phyloP scores from a whole-genome alignment of 37 sponge, comb jelly and placozoan species.

The Petrosia ficiformis region DNA sequence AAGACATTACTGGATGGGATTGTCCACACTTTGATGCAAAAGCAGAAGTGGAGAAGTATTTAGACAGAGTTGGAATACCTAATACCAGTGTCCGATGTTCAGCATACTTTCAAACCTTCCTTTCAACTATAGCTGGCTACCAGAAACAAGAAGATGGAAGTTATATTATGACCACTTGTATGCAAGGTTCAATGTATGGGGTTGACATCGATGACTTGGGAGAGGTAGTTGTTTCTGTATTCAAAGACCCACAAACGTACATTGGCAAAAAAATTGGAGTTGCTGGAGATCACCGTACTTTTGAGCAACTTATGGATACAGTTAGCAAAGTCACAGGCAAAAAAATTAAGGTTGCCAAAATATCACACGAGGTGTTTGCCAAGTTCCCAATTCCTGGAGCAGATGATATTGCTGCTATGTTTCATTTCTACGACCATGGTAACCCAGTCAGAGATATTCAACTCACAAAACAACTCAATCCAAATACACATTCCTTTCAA shows the following conservation, averaged over 20 bases:
- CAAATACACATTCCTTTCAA: constrained; percentile 26
- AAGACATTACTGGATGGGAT: constrained; percentile 38
- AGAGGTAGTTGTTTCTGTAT: constrained; percentile 53
- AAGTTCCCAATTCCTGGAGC: constrained; percentile 59
- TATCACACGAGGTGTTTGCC: constrained; percentile 44
- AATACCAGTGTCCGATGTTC: constrained; percentile 49
- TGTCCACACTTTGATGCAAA: constrained; percentile 70
- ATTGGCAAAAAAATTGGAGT: constrained; percentile 67
- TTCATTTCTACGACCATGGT: constrained; percentile 40
- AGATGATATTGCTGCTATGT: constrained; percentile 65
- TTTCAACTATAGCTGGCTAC: not conserved
- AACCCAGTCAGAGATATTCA: constrained; percentile 34
- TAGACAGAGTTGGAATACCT: constrained; percentile 58
- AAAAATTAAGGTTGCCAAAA: constrained; percentile 38
- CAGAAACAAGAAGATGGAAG: constrained; percentile 64
- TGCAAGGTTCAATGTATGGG: constrained; percentile 63
- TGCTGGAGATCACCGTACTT: constrained; percentile 36
- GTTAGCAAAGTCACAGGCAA: constrained; percentile 48
- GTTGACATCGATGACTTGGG: constrained; percentile 48
- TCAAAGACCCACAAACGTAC: constrained; percentile 41
- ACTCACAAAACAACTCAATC: constrained; percentile 50
- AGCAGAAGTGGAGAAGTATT: constrained; percentile 49
- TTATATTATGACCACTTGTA: constrained; percentile 22
- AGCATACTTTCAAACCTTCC: constrained; percentile 65
- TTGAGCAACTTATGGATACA: constrained; percentile 37